Conservation (phyloP, 1,140 invertebrate genomes). For the Hesperophylax magnus region DNA sequence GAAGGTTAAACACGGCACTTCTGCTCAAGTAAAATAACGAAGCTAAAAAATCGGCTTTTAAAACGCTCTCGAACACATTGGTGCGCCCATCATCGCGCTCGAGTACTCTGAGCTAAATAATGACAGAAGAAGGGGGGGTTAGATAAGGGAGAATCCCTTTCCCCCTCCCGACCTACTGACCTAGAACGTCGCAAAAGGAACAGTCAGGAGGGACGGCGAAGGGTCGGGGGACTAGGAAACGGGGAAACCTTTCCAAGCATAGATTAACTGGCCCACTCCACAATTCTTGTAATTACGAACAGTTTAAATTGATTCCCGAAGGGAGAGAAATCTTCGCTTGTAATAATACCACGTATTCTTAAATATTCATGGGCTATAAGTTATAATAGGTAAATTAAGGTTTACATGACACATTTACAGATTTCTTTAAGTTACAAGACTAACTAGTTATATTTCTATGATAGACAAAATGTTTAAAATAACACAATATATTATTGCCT, state of each 20-base stretch:
- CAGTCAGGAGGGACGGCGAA: not conserved
- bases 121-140: conserved; percentile 9
- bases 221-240: not conserved
- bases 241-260: conserved; percentile 17
- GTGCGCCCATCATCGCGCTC: conserved; percentile 22
- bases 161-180: conserved; percentile 49
- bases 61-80: not conserved
- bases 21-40: not conserved
- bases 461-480: too few relatives aligned
- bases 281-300: conserved; percentile 16
- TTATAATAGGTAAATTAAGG: not conserved
- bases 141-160: conserved; percentile 33
- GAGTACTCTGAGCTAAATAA: conserved; percentile 27
- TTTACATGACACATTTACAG: too few relatives aligned
- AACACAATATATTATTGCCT: too few relatives aligned
- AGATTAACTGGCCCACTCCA: conserved; percentile 2
- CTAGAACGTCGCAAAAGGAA: conserved; percentile 49
- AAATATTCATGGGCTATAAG: not conserved
- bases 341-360: not conserved
- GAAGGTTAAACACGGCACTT: too few relatives aligned
- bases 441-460: too few relatives aligned
- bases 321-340: not conserved
- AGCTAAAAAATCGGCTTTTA: not conserved
- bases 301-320: conserved; percentile 8
- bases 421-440: too few relatives aligned